Conservation (phyloP, 2,888 invertebrate genomes). For the Anodontia alba region DNA sequence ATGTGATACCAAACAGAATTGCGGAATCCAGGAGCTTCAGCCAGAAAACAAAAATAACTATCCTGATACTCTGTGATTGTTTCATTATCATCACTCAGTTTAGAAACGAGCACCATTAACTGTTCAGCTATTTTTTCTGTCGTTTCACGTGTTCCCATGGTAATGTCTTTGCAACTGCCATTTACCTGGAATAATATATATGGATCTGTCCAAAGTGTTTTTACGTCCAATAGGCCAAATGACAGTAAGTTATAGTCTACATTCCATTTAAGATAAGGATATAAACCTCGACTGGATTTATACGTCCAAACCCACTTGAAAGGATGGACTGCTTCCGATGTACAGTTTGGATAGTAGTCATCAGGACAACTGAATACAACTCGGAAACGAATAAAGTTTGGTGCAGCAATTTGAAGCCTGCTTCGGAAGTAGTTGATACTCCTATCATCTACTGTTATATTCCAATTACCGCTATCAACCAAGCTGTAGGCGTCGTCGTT, state of each 20-base stretch:
- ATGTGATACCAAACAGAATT: neutral
- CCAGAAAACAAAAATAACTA: slow-evolving; percentile 2
- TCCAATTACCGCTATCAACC: no score
- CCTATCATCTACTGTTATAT: neutral
- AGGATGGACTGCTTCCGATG: neutral
- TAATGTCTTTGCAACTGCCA: neutral
- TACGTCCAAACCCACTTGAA: slow-evolving; percentile 4
- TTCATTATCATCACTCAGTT: neutral
- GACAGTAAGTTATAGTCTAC: neutral
- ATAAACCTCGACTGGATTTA: neutral
- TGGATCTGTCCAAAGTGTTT: neutral
- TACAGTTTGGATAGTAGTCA: neutral
- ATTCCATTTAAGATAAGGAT: slow-evolving; percentile 18
- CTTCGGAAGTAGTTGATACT: neutral
- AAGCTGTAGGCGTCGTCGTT: no score
- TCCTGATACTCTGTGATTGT: slow-evolving; percentile 11
- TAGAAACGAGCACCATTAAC: neutral
- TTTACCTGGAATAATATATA: neutral
- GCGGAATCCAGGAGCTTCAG: slow-evolving; percentile 13
- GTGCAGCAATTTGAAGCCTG: neutral
- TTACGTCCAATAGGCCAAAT: slow-evolving; percentile 7
- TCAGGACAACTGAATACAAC: neutral
- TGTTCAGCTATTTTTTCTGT: neutral
- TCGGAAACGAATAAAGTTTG: neutral
- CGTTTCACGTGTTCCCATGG: neutral